A percentile compares a stretch with the other conserved stretches of the same genome.
Evolutionary conservation across 2,888 invertebrate species (phyloP).

Genomic region (Nemurella pictetii): DNA sequence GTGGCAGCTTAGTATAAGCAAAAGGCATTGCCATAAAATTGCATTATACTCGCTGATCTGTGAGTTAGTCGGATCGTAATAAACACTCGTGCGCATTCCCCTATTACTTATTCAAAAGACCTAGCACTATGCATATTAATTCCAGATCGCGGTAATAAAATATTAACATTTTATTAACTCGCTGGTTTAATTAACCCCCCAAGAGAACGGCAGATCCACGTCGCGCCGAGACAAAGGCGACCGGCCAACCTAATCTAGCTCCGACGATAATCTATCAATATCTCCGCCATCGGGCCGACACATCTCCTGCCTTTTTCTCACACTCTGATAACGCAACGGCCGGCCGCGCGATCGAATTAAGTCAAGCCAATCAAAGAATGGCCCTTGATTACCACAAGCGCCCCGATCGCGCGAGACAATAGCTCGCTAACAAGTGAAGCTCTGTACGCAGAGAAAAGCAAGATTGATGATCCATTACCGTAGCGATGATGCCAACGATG

Average conservation of each 20-base stretch:
- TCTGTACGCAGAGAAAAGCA: background rate
- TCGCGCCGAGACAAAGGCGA: background rate
- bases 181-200: background rate
- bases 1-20: no score
- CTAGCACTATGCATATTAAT: background rate
- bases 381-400: conserved; percentile 21
- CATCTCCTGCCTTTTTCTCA: conserved; percentile 7
- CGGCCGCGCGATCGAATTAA: background rate
- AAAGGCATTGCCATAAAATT: no score
- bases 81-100: background rate
- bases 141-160: background rate
- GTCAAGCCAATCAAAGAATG: conserved; percentile 16
- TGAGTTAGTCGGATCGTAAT: no score
- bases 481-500: background rate
- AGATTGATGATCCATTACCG: conserved; percentile 28
- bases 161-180: background rate
- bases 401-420: conserved; percentile 15
- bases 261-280: background rate
- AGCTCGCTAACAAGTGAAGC: conserved; percentile 11
- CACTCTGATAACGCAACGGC: background rate
- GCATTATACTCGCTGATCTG: no score
- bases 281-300: background rate
- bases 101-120: background rate
- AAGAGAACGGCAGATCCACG: background rate
- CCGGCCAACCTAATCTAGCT: background rate